These are phyloP conservation scores for Oostethus manadensis DNA, from an alignment of 2,113 vertebrate species.

Conservation along the genomic window DNA sequence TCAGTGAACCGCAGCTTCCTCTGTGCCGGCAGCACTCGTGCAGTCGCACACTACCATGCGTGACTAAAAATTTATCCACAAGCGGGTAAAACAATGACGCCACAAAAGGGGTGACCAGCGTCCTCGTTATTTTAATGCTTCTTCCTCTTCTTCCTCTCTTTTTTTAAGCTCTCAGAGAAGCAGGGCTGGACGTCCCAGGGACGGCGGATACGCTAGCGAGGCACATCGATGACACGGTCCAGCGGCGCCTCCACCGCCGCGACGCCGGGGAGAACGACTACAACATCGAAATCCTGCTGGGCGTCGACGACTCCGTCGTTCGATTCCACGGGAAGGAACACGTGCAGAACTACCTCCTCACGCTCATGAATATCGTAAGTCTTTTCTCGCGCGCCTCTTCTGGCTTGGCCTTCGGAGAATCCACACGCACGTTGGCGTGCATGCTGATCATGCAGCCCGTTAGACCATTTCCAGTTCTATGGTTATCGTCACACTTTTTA, in stretches of 20 bases:
- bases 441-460: too few species aligned
- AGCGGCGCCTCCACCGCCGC: conserved; percentile 66
- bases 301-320: conserved; percentile 94
- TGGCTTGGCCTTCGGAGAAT: not conserved
- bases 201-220: conserved; percentile 66
- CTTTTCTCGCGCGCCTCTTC: not conserved
- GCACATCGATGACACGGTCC: conserved; percentile 75
- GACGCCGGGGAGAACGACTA: conserved; percentile 81
- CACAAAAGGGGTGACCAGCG: not conserved
- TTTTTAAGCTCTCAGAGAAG: conserved; percentile 51
- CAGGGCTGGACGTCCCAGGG: conserved; percentile 58
- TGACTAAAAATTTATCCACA: not conserved
- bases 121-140: too few species aligned
- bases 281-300: conserved; percentile 95
- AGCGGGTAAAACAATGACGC: not conserved
- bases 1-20: too few species aligned
- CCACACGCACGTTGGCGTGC: too few species aligned
- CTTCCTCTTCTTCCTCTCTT: too few species aligned
- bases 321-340: conserved; percentile 97
- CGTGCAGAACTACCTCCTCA: conserved; percentile 98
- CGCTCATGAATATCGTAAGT: conserved; percentile 99
- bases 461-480: too few species aligned
- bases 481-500: too few species aligned
- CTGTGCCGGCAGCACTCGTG: too few species aligned
- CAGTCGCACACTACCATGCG: too few species aligned